phyloP scores from a whole-genome alignment of 2,888 invertebrate species.

The Chrysodeixis includens region DNA sequence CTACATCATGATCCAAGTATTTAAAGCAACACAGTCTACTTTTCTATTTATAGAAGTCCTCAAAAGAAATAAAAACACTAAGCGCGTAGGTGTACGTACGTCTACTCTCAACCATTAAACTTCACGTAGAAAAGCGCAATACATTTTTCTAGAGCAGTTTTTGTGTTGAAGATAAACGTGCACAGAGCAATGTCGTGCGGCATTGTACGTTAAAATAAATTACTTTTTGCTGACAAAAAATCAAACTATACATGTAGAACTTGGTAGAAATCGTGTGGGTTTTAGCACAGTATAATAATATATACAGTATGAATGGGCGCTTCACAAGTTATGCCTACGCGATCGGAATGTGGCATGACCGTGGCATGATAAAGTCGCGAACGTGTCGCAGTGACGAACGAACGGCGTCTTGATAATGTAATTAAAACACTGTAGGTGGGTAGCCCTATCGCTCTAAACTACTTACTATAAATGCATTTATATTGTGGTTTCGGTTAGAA shows the following conservation, averaged over 20 bases:
- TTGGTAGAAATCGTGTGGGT: slow-evolving; percentile 15
- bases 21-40: not conserved
- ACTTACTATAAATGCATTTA: too few relatives aligned
- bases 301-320: not conserved
- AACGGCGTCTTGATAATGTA: too few relatives aligned
- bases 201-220: slow-evolving; percentile 52
- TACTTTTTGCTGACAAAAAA: slow-evolving; percentile 41
- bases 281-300: not conserved
- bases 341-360: too few relatives aligned
- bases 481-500: too few relatives aligned
- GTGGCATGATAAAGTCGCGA: too few relatives aligned
- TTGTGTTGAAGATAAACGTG: slow-evolving; percentile 58
- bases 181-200: slow-evolving; percentile 50
- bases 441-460: too few relatives aligned
- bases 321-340: too few relatives aligned
- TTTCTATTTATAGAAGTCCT: not conserved
- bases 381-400: too few relatives aligned
- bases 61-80: slow-evolving; percentile 15
- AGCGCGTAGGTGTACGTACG: slow-evolving; percentile 22
- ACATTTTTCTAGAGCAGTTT: slow-evolving; percentile 57
- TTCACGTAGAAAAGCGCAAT: slow-evolving; percentile 53
- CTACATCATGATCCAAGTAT: not conserved
- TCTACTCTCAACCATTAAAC: slow-evolving; percentile 47
- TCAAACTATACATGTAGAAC: slow-evolving; percentile 24
- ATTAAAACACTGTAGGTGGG: too few relatives aligned